Evolutionary conservation across 2,113 vertebrate genomes (phyloP).

Genomic region (Alligator mississippiensis): DNA sequence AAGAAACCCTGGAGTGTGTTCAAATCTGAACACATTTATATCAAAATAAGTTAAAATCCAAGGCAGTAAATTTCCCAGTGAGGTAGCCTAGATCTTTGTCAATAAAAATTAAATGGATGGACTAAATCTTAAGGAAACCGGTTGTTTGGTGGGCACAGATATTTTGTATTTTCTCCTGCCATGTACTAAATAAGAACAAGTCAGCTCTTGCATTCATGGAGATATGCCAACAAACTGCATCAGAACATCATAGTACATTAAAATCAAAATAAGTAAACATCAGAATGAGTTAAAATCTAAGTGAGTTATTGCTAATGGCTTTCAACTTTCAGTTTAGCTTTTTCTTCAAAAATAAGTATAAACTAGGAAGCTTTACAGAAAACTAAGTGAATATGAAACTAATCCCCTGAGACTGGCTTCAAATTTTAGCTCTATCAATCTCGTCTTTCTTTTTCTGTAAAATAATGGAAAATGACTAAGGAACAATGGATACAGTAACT

Average conservation of each 20-base stretch:
- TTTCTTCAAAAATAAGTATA: conserved; percentile 71
- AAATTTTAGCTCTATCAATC: conserved; percentile 66
- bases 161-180: background rate
- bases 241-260: conserved; percentile 75
- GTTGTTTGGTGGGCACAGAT: background rate
- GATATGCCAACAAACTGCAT: conserved; percentile 53
- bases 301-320: conserved; percentile 60
- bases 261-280: conserved; percentile 76
- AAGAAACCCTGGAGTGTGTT: background rate
- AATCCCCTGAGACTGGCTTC: conserved; percentile 69
- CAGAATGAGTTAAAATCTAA: conserved; percentile 68
- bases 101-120: background rate
- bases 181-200: conserved; percentile 34
- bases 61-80: background rate
- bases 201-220: conserved; percentile 22
- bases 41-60: background rate
- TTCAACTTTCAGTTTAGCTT: conserved; percentile 49
- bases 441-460: conserved; percentile 44
- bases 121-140: conserved; percentile 4
- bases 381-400: conserved; percentile 71
- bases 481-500: background rate
- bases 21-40: background rate
- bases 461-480: conserved; percentile 64
- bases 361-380: conserved; percentile 57
- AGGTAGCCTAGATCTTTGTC: background rate